Conservation (phyloP, 2,888 invertebrate species). For the Euzetes globulus region DNA sequence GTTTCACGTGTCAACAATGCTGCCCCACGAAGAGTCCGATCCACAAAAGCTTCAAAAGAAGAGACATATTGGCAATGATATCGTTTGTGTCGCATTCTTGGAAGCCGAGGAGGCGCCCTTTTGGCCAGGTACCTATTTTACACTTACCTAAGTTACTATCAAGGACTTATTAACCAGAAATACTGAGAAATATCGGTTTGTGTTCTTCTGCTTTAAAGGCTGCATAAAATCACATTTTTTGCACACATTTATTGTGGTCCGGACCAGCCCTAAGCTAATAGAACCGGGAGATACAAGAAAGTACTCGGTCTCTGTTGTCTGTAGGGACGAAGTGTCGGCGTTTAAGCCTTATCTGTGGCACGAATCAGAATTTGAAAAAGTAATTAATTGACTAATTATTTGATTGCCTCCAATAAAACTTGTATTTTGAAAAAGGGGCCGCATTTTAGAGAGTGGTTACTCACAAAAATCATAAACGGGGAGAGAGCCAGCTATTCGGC, state of each 20-base stretch:
- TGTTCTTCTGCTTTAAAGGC: conserved; percentile 47
- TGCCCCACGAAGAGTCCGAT: conserved; percentile 87
- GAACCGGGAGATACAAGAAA: conserved; percentile 30
- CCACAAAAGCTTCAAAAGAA: conserved; percentile 87
- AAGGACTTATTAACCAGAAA: neutral
- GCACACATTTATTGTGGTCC: conserved; percentile 84
- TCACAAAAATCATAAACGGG: conserved; percentile 88
- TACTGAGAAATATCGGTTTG: neutral
- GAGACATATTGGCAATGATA: conserved; percentile 87
- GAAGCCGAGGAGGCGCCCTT: conserved; percentile 88
- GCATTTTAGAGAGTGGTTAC: conserved; percentile 88
- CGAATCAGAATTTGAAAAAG: conserved; percentile 81
- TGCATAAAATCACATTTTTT: conserved; percentile 92
- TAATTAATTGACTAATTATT: conserved; percentile 32
- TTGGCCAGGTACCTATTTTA: conserved; percentile 58
- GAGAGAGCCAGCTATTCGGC: conserved; percentile 89
- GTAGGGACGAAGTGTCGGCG: conserved; percentile 86
- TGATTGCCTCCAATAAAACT: neutral
- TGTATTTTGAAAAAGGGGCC: conserved; percentile 55
- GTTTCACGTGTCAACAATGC: conserved; percentile 85
- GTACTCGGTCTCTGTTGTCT: conserved; percentile 68
- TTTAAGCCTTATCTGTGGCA: conserved; percentile 94
- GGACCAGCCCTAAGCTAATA: conserved; percentile 62
- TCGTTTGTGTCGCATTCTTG: conserved; percentile 81
- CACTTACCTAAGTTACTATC: neutral